phyloP scores from a whole-genome alignment of 2,888 invertebrate genomes.

The Hypena proboscidalis region DNA sequence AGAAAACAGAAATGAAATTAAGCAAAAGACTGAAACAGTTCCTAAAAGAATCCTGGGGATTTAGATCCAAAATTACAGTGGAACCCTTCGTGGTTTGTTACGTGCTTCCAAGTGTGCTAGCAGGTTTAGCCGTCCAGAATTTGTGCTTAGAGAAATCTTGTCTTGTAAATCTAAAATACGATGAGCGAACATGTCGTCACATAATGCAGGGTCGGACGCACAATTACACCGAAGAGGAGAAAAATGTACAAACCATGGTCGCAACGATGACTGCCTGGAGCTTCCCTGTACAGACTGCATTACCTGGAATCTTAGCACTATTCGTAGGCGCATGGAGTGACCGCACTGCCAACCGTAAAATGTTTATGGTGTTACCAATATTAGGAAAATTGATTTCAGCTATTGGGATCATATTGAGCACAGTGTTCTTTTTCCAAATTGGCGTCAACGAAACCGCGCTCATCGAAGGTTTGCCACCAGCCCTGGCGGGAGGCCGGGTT shows the following conservation, averaged over 20 bases:
- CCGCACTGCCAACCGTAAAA: slow-evolving; percentile 85
- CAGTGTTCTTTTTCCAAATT: slow-evolving; percentile 84
- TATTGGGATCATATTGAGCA: slow-evolving; percentile 83
- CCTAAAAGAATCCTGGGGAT: slow-evolving; percentile 71
- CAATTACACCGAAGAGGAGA: slow-evolving; percentile 73
- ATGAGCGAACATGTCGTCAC: slow-evolving; percentile 81
- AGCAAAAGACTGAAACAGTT: slow-evolving; percentile 70
- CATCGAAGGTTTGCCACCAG: slow-evolving; percentile 85
- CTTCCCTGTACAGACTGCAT: slow-evolving; percentile 83
- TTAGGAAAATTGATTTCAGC: slow-evolving; percentile 84
- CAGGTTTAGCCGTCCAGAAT: slow-evolving; percentile 86
- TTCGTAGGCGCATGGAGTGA: slow-evolving; percentile 88
- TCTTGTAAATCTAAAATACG: slow-evolving; percentile 82
- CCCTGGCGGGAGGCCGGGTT: slow-evolving; percentile 86
- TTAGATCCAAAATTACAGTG: slow-evolving; percentile 84
- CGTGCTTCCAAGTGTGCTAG: slow-evolving; percentile 87
- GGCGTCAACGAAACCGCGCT: slow-evolving; percentile 83
- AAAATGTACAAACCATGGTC: slow-evolving; percentile 80
- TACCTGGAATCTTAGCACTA: slow-evolving; percentile 84
- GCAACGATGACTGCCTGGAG: slow-evolving; percentile 86
- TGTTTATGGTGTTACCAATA: slow-evolving; percentile 86
- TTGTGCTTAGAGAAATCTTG: slow-evolving; percentile 86
- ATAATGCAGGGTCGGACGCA: slow-evolving; percentile 76
- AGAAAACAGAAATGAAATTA: slow-evolving; percentile 65
- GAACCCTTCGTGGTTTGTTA: slow-evolving; percentile 89